These are phyloP conservation scores for Chromis chromis DNA, from an alignment of 2,797 vertebrate species.

Conservation along the genomic window DNA sequence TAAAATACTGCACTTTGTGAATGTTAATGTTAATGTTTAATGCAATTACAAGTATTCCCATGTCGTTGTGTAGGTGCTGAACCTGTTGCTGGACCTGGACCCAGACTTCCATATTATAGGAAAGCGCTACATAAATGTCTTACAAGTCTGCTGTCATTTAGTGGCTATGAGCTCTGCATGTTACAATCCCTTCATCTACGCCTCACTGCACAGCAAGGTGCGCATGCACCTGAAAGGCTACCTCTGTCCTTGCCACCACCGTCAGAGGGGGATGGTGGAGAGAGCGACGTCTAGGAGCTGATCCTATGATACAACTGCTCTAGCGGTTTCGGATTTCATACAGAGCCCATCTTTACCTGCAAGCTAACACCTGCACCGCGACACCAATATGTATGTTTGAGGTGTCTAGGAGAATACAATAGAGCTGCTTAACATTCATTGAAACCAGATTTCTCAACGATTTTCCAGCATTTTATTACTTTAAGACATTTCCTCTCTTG, in stretches of 20 bases:
- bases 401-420: conserved; percentile 12
- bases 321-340: conserved; percentile 28
- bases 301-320: conserved; percentile 46
- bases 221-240: conserved; percentile 80
- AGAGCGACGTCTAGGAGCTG: conserved; percentile 48
- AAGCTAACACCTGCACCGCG: conserved; percentile 5
- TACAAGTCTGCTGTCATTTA: conserved; percentile 86
- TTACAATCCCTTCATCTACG: conserved; percentile 89
- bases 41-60: neutral
- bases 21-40: neutral
- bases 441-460: neutral
- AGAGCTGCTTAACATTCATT: conserved; percentile 8
- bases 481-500: conserved; percentile 21
- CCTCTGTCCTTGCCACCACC: conserved; percentile 71
- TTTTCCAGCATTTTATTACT: conserved; percentile 26
- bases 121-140: conserved; percentile 83
- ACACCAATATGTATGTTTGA: conserved; percentile 45
- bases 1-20: neutral
- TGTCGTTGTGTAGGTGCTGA: conserved; percentile 79
- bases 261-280: conserved; percentile 29
- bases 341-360: conserved; percentile 16
- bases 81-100: conserved; percentile 86
- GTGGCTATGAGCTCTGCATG: conserved; percentile 87
- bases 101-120: conserved; percentile 84
- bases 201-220: conserved; percentile 86